These are phyloP conservation scores for Tenebrosternarchus preto DNA, from an alignment of 2,113 vertebrate genomes.

Conservation along the genomic window DNA sequence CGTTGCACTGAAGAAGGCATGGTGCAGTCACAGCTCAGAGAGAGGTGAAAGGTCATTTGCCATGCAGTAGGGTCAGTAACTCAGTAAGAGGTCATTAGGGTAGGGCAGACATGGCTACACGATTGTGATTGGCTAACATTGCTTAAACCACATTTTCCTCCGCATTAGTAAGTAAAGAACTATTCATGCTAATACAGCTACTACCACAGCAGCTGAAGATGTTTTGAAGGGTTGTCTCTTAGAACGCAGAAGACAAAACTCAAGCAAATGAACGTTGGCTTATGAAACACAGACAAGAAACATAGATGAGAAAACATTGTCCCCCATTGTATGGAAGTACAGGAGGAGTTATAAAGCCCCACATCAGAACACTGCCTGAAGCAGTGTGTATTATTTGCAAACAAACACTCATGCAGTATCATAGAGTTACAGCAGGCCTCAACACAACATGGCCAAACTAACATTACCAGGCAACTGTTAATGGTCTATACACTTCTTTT, in stretches of 20 bases:
- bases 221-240: neutral
- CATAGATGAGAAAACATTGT: neutral
- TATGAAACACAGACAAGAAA: too few species aligned
- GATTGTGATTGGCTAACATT: neutral
- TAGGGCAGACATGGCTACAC: neutral
- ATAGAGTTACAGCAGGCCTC: neutral
- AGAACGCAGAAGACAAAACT: neutral
- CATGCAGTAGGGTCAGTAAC: neutral
- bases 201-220: neutral
- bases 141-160: neutral
- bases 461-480: neutral
- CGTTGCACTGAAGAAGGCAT: neutral
- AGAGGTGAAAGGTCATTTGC: too few species aligned
- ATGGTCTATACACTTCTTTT: neutral
- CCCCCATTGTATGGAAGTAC: neutral
- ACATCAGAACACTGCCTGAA: neutral
- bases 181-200: neutral
- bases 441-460: neutral
- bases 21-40: neutral
- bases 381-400: neutral
- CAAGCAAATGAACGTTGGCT: neutral
- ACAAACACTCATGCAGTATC: neutral
- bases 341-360: neutral
- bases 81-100: neutral
- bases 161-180: neutral